Evolutionary conservation across 2,797 vertebrate species (phyloP), one percentile per base, ranked within the genome.

Genomic region (Erethizon dorsatum): DNA sequence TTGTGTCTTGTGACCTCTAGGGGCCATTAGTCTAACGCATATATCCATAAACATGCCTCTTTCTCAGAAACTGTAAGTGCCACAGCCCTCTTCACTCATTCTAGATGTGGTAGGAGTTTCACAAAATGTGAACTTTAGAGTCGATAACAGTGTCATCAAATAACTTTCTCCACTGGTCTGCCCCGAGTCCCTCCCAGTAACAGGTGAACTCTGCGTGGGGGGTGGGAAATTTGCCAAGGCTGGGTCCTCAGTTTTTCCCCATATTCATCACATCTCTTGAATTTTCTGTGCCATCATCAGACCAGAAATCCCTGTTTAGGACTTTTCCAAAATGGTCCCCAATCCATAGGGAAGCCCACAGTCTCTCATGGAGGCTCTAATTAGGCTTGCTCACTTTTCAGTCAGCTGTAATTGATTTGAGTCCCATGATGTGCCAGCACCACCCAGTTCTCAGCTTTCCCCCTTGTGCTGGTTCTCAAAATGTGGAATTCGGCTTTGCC

Each of bases 1-100:
- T 45, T 61, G 79, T 37, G 57, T 37, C 80, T 59, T 82, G 52
- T 96, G 92, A 88, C n/a, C 73, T 18, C 41, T 52, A 50, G 54
- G 31, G 47, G 4, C 59, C 41, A 50, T 28, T 50, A 28, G 22
- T 47, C 73, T 50, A 50, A 77, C 17, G 45, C 41, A 56, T 59
- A 91, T 37, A 33, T 41, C 37, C 84, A 47, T 54, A 41, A 77
- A 65, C 45, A 83, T 15, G 33, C 31, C 41, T 75, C 33, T 96
- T 65, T 63, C 82, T 87, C 61, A 31, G 71, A 90, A 78, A 84
- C 18, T 47, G 6, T 28, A n/a, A 69, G 37, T 54, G 24, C 61
- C 54, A 59, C 15, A 14, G 37, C 18, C 85, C 63, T 71, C 79
- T n/a, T 83, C 4, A 1, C 45, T 92, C 3, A 10, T 33, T 71